A percentile compares a stretch with the other conserved stretches of the same genome.
These are phyloP conservation scores for Prosopocoilus inquinatus DNA, from an alignment of 2,888 invertebrate genomes.

Conservation along the genomic window DNA sequence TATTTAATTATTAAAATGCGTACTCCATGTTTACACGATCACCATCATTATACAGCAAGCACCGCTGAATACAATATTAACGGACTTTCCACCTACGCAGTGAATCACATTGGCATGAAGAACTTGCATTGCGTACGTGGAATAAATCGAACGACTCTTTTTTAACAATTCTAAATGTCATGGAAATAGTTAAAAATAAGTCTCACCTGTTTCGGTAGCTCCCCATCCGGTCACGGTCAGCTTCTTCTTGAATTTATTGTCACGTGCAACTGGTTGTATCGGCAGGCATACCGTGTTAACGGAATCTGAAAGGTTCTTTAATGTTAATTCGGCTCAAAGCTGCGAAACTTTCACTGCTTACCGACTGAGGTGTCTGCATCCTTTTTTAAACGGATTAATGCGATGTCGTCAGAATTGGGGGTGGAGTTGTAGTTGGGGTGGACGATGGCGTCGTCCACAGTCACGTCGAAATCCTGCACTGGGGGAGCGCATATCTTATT, in stretches of 20 bases:
- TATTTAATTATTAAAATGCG: too few relatives aligned
- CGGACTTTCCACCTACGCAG: too few relatives aligned
- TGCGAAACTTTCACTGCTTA: neutral
- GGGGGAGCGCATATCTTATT: slow-evolving; percentile 43
- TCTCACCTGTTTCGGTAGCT: slow-evolving; percentile 14
- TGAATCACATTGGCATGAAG: too few relatives aligned
- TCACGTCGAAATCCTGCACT: slow-evolving; percentile 55
- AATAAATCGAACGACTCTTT: neutral
- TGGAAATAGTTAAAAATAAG: neutral
- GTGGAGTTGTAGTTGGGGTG: slow-evolving; percentile 44
- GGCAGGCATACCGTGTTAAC: slow-evolving; percentile 10
- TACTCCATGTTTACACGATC: too few relatives aligned
- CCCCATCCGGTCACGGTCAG: slow-evolving; percentile 14
- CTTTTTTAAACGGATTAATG: slow-evolving; percentile 39
- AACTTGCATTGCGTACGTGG: too few relatives aligned
- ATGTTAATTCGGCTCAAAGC: too few relatives aligned
- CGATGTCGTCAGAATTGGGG: slow-evolving; percentile 47
- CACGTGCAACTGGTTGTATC: neutral
- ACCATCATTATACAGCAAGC: too few relatives aligned
- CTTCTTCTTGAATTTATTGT: neutral
- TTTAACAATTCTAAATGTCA: neutral
- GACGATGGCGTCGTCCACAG: slow-evolving; percentile 48
- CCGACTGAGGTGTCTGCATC: slow-evolving; percentile 27
- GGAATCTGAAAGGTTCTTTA: slow-evolving; percentile 1
- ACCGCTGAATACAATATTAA: too few relatives aligned